A percentile compares a stretch with the other conserved stretches of the same genome.
Evolutionary conservation across 2,888 invertebrate species (phyloP).

Genomic region (Andricus quercusramuli): DNA sequence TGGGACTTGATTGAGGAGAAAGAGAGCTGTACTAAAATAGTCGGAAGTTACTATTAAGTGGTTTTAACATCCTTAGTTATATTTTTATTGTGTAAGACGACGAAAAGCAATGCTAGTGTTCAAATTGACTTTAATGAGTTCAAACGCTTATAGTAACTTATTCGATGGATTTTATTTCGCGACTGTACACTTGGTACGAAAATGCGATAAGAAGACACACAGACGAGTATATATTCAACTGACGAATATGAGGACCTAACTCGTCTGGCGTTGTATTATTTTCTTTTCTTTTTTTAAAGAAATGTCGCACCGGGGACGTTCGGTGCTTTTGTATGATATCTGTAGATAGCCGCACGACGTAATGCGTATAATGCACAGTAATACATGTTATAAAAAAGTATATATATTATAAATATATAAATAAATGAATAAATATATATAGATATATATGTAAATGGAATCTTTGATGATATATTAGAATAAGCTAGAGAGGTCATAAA

Average conservation of each 20-base stretch:
- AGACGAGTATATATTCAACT: conserved; percentile 9
- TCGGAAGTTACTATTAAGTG: conserved; percentile 19
- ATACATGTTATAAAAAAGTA: conserved; percentile 72
- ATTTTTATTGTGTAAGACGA: conserved; percentile 1
- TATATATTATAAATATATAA: conserved; percentile 55
- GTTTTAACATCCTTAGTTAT: neutral
- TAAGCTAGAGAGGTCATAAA: conserved; percentile 37
- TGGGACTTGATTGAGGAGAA: neutral
- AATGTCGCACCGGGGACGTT: conserved; percentile 62
- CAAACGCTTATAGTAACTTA: conserved; percentile 33
- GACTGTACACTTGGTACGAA: conserved; percentile 27
- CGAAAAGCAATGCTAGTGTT: conserved; percentile 27
- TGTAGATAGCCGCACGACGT: conserved; percentile 76
- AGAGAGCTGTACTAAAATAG: neutral
- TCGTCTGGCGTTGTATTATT: conserved; percentile 36
- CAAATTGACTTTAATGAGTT: conserved; percentile 11
- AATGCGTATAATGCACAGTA: conserved; percentile 73
- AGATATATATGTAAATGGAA: conserved; percentile 69
- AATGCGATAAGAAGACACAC: conserved; percentile 23
- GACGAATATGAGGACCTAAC: neutral
- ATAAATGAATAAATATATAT: conserved; percentile 53
- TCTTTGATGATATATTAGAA: conserved; percentile 63
- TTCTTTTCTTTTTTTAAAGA: conserved; percentile 37
- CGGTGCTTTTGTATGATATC: conserved; percentile 74
- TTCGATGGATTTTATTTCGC: conserved; percentile 25